Evolutionary conservation across 2,888 invertebrate genomes (phyloP).

Genomic region (Odontocolon sp.): DNA sequence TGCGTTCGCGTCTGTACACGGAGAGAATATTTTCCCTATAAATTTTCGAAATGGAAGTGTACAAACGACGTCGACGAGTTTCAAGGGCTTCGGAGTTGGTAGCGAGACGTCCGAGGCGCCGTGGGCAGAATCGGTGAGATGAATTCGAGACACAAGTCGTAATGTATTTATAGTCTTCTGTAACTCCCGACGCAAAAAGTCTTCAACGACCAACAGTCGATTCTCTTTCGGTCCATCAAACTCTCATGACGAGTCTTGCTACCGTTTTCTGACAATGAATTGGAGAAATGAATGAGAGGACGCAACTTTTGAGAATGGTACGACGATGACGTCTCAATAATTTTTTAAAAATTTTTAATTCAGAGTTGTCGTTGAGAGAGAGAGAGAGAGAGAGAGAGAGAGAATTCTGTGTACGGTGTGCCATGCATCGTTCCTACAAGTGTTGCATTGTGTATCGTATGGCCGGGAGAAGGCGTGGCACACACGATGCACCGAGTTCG

Average conservation of each 20-base stretch:
- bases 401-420: constrained; percentile 9
- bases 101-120: constrained; percentile 31
- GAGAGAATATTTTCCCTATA: constrained; percentile 68
- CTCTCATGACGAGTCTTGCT: constrained; percentile 53
- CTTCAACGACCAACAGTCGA: constrained; percentile 26
- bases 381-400: neutral
- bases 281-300: too few relatives aligned
- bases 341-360: constrained; percentile 49
- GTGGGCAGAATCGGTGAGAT: constrained; percentile 62
- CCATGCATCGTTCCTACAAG: constrained; percentile 42
- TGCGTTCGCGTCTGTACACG: constrained; percentile 69
- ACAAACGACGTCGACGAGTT: neutral
- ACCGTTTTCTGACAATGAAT: too few relatives aligned
- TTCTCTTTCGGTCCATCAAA: constrained; percentile 29
- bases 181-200: too few relatives aligned
- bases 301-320: too few relatives aligned
- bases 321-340: constrained; percentile 69
- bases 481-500: constrained; percentile 49
- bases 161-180: too few relatives aligned
- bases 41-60: constrained; percentile 61
- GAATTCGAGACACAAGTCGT: constrained; percentile 58
- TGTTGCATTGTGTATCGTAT: constrained; percentile 44
- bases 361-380: neutral
- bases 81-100: neutral
- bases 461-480: constrained; percentile 68